phyloP scores from a whole-genome alignment of 2,113 vertebrate genomes.

The Macrotis lagotis region DNA sequence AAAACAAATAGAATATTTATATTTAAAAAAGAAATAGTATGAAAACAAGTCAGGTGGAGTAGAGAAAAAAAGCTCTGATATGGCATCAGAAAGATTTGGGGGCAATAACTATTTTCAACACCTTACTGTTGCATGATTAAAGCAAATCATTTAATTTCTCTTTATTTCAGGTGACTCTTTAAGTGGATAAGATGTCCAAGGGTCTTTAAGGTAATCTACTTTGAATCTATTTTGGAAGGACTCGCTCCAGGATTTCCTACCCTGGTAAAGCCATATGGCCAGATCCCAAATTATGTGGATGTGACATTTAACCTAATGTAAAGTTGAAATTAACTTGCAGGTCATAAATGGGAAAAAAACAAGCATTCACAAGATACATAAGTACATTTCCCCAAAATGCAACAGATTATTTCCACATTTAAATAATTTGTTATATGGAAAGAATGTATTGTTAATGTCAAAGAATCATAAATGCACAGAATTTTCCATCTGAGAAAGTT shows the following conservation, averaged over 20 bases:
- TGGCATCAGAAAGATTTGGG: neutral
- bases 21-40: neutral
- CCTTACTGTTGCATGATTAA: neutral
- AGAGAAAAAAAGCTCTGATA: neutral
- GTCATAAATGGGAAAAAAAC: neutral
- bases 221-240: neutral
- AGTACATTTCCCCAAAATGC: neutral
- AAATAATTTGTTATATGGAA: neutral
- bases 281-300: neutral
- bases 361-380: neutral
- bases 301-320: neutral
- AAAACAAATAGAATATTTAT: too few species aligned
- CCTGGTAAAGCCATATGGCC: neutral
- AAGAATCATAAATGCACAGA: neutral
- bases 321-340: neutral
- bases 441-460: slow-evolving; percentile 8
- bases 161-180: neutral
- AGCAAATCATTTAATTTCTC: neutral
- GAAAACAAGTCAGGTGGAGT: neutral
- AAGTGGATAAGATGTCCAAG: neutral
- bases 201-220: neutral
- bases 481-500: neutral
- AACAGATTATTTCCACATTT: neutral
- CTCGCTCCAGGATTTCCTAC: too few species aligned
- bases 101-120: neutral